A percentile compares a stretch with the other conserved stretches of the same genome.
Conservation (phyloP, 2,797 vertebrate genomes). For the Notamacropus eugenii region DNA sequence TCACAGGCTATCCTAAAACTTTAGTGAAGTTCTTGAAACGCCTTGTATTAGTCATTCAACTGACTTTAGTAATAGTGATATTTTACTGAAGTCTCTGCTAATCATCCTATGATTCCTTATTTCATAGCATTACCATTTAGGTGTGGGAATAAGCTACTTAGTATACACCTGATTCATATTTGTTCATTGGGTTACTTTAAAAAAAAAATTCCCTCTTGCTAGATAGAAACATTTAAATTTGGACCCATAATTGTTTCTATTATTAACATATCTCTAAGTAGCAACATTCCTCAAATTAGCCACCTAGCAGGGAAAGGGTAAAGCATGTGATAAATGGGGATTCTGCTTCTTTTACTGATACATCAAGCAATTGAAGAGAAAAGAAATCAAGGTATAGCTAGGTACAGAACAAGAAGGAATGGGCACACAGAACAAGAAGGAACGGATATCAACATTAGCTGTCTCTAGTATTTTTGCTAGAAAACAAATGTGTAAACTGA, state of each 20-base stretch:
- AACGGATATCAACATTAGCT: neutral
- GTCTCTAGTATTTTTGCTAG: neutral
- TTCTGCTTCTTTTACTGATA: neutral
- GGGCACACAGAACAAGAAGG: neutral
- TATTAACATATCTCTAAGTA: neutral
- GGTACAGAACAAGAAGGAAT: neutral
- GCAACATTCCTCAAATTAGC: neutral
- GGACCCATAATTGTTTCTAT: neutral
- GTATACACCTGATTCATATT: neutral
- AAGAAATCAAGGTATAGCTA: neutral
- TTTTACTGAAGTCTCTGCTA: neutral
- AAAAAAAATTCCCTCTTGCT: neutral
- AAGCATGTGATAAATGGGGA: neutral
- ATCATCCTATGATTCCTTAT: neutral
- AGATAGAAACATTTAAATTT: neutral
- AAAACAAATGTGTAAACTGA: neutral
- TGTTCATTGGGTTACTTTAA: neutral
- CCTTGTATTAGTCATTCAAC: neutral
- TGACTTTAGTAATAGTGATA: neutral
- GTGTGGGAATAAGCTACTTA: neutral
- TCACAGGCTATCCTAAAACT: neutral
- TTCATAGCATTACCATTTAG: neutral
- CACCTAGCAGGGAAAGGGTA: accelerated
- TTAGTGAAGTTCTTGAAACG: neutral
- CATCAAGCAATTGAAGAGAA: neutral